phyloP scores from a whole-genome alignment of 2,888 invertebrate genomes.

The Corbicula japonica region DNA sequence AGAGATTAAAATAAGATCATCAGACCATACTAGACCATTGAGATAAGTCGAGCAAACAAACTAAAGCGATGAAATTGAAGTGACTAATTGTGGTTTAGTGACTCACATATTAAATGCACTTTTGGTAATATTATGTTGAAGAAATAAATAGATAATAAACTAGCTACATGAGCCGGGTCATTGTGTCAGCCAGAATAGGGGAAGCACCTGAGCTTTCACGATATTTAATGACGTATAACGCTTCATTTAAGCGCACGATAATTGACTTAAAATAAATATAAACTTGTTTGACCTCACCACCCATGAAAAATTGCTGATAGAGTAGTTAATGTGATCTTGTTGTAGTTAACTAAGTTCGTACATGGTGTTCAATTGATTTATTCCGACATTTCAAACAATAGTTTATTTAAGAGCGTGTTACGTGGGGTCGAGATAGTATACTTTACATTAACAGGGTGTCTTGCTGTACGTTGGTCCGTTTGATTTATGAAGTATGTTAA shows the following conservation, averaged over 20 bases:
- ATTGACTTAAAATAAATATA: conserved; percentile 13
- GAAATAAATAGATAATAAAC: conserved; percentile 17
- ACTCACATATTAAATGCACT: conserved; percentile 38
- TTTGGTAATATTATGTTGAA: conserved; percentile 17
- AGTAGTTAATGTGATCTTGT: too few relatives aligned
- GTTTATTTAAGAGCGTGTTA: too few relatives aligned
- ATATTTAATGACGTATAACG: conserved; percentile 13
- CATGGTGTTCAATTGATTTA: too few relatives aligned
- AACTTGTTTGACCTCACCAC: conserved; percentile 9
- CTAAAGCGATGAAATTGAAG: neutral
- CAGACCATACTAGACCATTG: conserved; percentile 13
- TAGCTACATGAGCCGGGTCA: conserved; percentile 12
- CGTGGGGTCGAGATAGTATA: too few relatives aligned
- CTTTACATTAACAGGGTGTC: too few relatives aligned
- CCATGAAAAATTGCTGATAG: too few relatives aligned
- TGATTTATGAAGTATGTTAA: too few relatives aligned
- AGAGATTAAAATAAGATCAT: conserved; percentile 18
- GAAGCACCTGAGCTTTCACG: conserved; percentile 1
- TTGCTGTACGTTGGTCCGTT: too few relatives aligned
- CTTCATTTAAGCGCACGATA: conserved; percentile 5
- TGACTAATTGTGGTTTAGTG: conserved; percentile 46
- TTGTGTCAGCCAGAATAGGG: conserved; percentile 10
- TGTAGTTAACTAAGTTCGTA: too few relatives aligned
- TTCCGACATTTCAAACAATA: too few relatives aligned
- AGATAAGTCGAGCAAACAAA: conserved; percentile 25